Percentiles rank a stretch among this genome's conserved stretches.
phyloP scores from a whole-genome alignment of 2,797 vertebrate species.

The Chloroceryle amazona region DNA sequence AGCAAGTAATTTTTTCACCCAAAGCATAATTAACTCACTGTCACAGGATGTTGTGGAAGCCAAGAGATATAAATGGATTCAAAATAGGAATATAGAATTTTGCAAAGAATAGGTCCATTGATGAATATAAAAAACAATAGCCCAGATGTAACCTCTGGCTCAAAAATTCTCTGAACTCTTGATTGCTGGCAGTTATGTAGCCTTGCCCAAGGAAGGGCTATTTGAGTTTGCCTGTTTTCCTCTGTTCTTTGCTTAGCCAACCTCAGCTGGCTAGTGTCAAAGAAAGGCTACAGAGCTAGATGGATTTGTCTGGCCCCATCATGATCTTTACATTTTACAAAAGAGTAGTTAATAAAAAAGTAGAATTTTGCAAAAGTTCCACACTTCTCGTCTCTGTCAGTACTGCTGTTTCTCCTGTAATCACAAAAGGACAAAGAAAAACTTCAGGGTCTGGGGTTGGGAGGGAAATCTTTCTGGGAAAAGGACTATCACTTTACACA shows the following conservation, averaged over 20 bases:
- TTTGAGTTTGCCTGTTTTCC: not conserved
- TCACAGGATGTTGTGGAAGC: slow-evolving; percentile 43
- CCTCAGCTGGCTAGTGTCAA: not conserved
- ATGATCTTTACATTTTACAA: not conserved
- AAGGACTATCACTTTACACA: not conserved
- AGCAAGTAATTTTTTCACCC: not conserved
- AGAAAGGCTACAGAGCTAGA: not conserved
- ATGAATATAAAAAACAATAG: slow-evolving; percentile 43
- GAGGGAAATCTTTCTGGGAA: not conserved
- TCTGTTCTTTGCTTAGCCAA: not conserved
- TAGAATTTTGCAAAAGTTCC: not conserved
- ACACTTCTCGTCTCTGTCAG: not conserved
- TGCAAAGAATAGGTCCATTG: slow-evolving; percentile 50
- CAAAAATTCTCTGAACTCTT: slow-evolving; percentile 4
- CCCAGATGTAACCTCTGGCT: slow-evolving; percentile 51
- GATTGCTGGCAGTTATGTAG: not conserved
- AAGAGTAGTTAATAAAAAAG: not conserved
- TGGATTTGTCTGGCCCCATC: not conserved
- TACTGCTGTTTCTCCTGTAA: not conserved
- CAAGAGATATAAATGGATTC: slow-evolving; percentile 50
- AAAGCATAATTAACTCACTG: slow-evolving; percentile 1
- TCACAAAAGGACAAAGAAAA: not conserved
- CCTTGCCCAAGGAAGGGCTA: not conserved
- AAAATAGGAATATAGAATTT: slow-evolving; percentile 30
- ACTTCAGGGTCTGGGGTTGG: not conserved